Evolutionary conservation across 2,888 invertebrate species (phyloP), one percentile per base, ranked within the genome.

Genomic region (Brenthis daphne): DNA sequence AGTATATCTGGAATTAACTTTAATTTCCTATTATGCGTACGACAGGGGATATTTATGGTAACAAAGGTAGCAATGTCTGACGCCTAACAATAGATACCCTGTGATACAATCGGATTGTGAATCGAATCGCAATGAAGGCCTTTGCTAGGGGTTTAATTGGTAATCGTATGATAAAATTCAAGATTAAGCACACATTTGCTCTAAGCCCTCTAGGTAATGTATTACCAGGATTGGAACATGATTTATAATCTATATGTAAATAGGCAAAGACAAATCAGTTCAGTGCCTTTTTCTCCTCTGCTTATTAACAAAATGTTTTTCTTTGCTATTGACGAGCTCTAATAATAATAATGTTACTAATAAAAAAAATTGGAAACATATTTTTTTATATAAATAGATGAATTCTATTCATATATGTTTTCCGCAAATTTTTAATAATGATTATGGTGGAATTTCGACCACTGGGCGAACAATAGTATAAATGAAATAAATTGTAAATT

Each of bases 101-200:
- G 65, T 68, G 67, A 72, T 72, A 70, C 72, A 72, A 72, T 72
- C 72, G 65, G 63, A 50, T 50, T 65, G 70, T 72, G 70, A 65
- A 70, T 72, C 70, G 72, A 71, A 72, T 70, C 67, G 65, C 64
- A 71, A 74, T 71, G 68, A 71, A 67, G 64, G 69, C 73, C 73
- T 68, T 69, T 69, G 69, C 67, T 68, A 58, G 60, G 68, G 71
- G 69, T 68, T 72, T 71, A 74, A 74, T 74, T 73, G 68, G 70
- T 73, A 68, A 73, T 74, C 54, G 53, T 51, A 50, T 65, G 70
- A 70, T 72, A 72, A 72, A 72, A 72, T 67, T 69, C 60, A 54
- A 66, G 64, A 70, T 70, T 68, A 70, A 57, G 56, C 70, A 64
- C 61, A 67, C 70, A 56, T 68, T 68, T 65, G 72, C 64, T 60